Conservation (phyloP, 92 coral and sea anemone species). For the Pocillopora meandrina region DNA sequence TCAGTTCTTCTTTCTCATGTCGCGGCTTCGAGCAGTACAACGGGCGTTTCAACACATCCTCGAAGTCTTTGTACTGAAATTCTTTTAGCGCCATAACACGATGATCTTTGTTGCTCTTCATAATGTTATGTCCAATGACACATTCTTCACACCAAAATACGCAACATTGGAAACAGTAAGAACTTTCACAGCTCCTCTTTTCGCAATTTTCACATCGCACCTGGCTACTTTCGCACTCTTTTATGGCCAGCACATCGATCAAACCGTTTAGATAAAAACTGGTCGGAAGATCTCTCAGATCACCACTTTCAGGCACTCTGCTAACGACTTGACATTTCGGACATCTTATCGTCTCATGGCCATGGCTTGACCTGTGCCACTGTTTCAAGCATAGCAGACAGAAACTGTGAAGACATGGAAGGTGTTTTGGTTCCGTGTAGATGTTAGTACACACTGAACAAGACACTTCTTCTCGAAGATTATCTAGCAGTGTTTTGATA, state of each 20-base stretch:
- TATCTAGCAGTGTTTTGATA: slow-evolving; percentile 23
- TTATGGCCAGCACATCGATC: slow-evolving; percentile 49
- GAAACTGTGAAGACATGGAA: slow-evolving; percentile 49
- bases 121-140: slow-evolving; percentile 28
- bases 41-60: slow-evolving; percentile 30
- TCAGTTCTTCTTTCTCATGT: slow-evolving; percentile 22
- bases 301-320: slow-evolving; percentile 42
- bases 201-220: slow-evolving; percentile 46
- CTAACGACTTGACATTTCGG: slow-evolving; percentile 36
- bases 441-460: slow-evolving; percentile 36
- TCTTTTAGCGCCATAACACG: slow-evolving; percentile 36
- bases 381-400: slow-evolving; percentile 38
- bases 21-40: slow-evolving; percentile 13
- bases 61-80: slow-evolving; percentile 22
- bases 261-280: slow-evolving; percentile 57
- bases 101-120: slow-evolving; percentile 23
- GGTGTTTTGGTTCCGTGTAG: slow-evolving; percentile 39
- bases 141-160: slow-evolving; percentile 31
- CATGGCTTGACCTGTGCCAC: slow-evolving; percentile 7
- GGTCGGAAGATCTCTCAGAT: slow-evolving; percentile 41
- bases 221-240: neutral
- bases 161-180: slow-evolving; percentile 53
- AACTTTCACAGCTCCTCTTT: slow-evolving; percentile 28
- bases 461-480: slow-evolving; percentile 34
- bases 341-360: slow-evolving; percentile 12